Evolutionary conservation across 2,113 vertebrate species (phyloP), one percentile per base, ranked within the genome.

Genomic region (Tragelaphus buxtoni): DNA sequence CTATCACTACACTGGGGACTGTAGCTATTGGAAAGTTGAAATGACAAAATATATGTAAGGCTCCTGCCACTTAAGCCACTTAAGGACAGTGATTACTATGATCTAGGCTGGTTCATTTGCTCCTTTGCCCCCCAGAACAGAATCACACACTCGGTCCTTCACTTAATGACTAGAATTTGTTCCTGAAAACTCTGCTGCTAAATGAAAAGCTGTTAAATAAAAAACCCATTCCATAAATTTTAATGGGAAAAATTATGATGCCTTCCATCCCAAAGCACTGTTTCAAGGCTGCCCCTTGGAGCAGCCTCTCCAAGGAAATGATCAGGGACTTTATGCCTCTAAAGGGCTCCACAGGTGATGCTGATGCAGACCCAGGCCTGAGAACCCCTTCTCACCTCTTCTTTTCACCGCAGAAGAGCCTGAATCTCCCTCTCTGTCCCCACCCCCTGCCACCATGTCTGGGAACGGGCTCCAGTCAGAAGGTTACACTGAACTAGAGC

Each of bases 351-450:
- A 3, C 26, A 7, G 74, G 49, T 28, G 28, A 72, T 20, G 35
- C 12, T 10, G 24, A n/a, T 0, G 3, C 51, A 16, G 0, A 2
- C 45, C 16, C 42, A 51, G 53, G 49, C 60, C 92, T 28, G 12
- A 42, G 47, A 51, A 47, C 3, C 4, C 26, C 55, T 16, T 10
- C 58, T 47, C 20, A 4, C 22, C 18, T 4, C 12, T 39, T 60
- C 32, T 51, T 61, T 49, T 55, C 51, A 11, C 32, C 2, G 7
- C 22, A 26, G 24, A 72, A n/a, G 47, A 94, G 2, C 53, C n/a
- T 0, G 0, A 63, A 53, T 30, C 7, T 9, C n/a, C 30, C 4
- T 18, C n/a, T 9, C 13, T 17, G 6, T 47, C 47, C 47, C 47
- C 4, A 13, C 1, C 6, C 12, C 12, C 12, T 3, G 7, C 24